Percentiles rank a stretch among this genome's conserved stretches.
These are phyloP conservation scores for Drosophila repleta DNA, from an alignment of 1,140 invertebrate species.

Conservation along the genomic window DNA sequence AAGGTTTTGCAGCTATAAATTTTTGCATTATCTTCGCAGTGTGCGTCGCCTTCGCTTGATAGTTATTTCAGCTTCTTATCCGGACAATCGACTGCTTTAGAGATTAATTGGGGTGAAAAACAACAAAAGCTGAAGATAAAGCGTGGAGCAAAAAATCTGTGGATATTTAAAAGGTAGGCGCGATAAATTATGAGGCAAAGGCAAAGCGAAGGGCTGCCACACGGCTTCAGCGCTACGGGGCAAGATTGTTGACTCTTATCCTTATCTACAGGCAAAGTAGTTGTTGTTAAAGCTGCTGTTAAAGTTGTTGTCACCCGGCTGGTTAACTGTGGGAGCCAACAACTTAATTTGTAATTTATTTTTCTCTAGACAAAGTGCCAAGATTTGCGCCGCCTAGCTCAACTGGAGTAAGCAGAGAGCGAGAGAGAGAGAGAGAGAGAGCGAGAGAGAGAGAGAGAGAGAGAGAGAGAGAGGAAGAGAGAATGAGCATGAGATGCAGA, in stretches of 20 bases:
- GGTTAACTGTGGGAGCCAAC: slow-evolving; percentile 78
- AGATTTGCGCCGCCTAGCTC: slow-evolving; percentile 68
- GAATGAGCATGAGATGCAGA: neutral
- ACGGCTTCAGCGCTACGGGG: slow-evolving; percentile 10
- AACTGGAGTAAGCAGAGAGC: slow-evolving; percentile 45
- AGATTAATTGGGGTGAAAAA: slow-evolving; percentile 54
- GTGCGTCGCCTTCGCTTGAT: no score
- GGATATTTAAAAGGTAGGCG: slow-evolving; percentile 43
- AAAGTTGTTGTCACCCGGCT: slow-evolving; percentile 40
- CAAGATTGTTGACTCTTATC: slow-evolving; percentile 32
- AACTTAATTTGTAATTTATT: slow-evolving; percentile 78
- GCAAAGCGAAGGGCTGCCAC: slow-evolving; percentile 22
- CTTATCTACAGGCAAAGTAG: slow-evolving; percentile 65
- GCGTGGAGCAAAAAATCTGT: slow-evolving; percentile 3
- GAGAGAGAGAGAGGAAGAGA: no score
- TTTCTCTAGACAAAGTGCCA: slow-evolving; percentile 39
- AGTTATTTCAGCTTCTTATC: slow-evolving; percentile 5
- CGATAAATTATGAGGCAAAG: slow-evolving; percentile 68
- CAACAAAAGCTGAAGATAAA: slow-evolving; percentile 58
- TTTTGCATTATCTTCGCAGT: neutral
- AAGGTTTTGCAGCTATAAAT: neutral
- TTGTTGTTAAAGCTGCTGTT: slow-evolving; percentile 15
- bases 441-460: neutral
- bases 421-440: slow-evolving; percentile 21
- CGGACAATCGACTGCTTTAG: slow-evolving; percentile 54